phyloP scores from a whole-genome alignment of 2,797 vertebrate genomes.

The Sebastes dallii region DNA sequence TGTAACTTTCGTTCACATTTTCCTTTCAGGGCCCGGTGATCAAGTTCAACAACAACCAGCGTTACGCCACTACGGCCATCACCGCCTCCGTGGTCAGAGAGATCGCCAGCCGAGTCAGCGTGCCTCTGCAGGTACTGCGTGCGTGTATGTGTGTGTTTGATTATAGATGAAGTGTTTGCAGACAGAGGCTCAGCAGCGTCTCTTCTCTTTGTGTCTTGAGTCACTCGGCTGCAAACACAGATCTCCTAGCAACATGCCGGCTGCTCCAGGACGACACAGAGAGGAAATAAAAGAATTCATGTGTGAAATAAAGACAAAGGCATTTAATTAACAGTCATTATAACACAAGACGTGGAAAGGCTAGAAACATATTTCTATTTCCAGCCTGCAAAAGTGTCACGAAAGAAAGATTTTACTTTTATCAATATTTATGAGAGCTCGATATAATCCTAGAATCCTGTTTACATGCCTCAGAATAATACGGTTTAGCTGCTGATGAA shows the following conservation, averaged over 20 bases:
- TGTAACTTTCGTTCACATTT: background rate
- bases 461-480: background rate
- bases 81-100: constrained; percentile 90
- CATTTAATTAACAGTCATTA: background rate
- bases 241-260: constrained; percentile 38
- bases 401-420: background rate
- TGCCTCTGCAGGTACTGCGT: constrained; percentile 91
- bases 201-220: background rate
- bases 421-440: background rate
- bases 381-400: background rate
- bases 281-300: background rate
- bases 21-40: constrained; percentile 90
- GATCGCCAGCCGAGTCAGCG: constrained; percentile 83
- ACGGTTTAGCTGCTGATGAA: too few relatives aligned
- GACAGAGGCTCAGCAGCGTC: background rate
- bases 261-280: background rate
- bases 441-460: too few relatives aligned
- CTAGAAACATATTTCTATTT: background rate
- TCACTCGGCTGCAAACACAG: background rate
- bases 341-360: background rate
- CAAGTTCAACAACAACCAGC: constrained; percentile 98
- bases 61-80: constrained; percentile 94
- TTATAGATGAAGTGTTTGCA: background rate
- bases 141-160: background rate
- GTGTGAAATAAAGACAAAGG: background rate